These are phyloP conservation scores for Cotesia typhae DNA, from an alignment of 1,140 invertebrate genomes.

Conservation along the genomic window DNA sequence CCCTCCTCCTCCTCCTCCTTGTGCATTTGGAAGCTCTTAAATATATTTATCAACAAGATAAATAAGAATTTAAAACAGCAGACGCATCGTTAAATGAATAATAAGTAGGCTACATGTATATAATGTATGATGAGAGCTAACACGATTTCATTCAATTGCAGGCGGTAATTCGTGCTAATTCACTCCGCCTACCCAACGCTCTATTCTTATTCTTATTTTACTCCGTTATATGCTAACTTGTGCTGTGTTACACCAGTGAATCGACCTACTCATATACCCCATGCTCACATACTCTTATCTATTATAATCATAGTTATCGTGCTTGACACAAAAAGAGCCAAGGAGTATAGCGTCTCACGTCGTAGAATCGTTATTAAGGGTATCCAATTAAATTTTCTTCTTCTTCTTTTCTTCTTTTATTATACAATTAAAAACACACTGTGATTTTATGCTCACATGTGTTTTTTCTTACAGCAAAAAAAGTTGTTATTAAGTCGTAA, in stretches of 20 bases:
- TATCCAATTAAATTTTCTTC: too few relatives aligned
- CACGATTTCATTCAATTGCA: slow-evolving; percentile 38
- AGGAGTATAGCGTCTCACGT: neutral
- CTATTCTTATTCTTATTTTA: slow-evolving; percentile 25
- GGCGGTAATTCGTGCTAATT: slow-evolving; percentile 37
- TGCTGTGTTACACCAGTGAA: neutral
- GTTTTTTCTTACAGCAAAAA: too few relatives aligned
- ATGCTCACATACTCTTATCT: neutral
- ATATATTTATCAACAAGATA: neutral
- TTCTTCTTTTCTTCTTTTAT: too few relatives aligned
- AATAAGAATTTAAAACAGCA: neutral
- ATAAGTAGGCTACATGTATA: slow-evolving; percentile 3
- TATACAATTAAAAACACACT: too few relatives aligned
- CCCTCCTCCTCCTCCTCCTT: neutral
- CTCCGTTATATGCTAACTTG: slow-evolving; percentile 30
- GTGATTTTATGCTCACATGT: too few relatives aligned
- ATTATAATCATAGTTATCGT: slow-evolving; percentile 20
- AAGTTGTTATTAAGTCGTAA: too few relatives aligned
- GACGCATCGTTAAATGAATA: slow-evolving; percentile 1
- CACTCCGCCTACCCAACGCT: slow-evolving; percentile 36
- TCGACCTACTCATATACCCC: slow-evolving; percentile 16
- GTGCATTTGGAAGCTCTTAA: neutral
- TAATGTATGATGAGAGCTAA: slow-evolving; percentile 29
- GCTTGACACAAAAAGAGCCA: slow-evolving; percentile 17
- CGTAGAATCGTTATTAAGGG: slow-evolving; percentile 1